phyloP scores from a whole-genome alignment of 2,113 vertebrate genomes.

The Rissa tridactyla region DNA sequence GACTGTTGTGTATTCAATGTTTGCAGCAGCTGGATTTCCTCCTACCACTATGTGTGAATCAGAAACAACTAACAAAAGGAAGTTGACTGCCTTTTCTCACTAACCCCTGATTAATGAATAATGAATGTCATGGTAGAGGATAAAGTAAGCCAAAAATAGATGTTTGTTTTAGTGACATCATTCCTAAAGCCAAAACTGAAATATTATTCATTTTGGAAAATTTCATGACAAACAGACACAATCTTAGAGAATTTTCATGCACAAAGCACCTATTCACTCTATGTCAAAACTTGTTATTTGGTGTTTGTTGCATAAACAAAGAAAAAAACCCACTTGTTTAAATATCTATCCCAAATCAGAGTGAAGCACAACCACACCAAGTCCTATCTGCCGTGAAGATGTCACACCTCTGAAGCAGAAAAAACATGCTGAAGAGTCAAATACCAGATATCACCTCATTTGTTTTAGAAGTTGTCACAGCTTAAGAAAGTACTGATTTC shows the following conservation, averaged over 20 bases:
- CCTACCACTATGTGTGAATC: conserved; percentile 29
- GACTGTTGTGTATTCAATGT: conserved; percentile 21
- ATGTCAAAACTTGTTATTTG: not conserved
- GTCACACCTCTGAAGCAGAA: not conserved
- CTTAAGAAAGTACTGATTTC: not conserved
- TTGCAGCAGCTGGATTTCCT: conserved; percentile 59
- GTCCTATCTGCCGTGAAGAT: not conserved
- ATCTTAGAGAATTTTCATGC: not conserved
- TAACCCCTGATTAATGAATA: conserved; percentile 14
- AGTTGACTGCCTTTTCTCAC: not conserved
- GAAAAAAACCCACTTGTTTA: not conserved
- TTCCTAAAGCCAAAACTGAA: not conserved
- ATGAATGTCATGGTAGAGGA: not conserved
- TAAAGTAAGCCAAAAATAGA: not conserved
- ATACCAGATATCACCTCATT: not conserved
- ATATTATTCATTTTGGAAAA: not conserved
- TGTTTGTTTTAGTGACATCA: not conserved
- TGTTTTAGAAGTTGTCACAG: not conserved
- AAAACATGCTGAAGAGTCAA: not conserved
- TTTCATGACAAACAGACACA: not conserved
- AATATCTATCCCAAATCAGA: not conserved
- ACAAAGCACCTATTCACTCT: not conserved
- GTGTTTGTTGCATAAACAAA: not conserved
- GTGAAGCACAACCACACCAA: not conserved
- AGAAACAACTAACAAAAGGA: conserved; percentile 24